A percentile compares a stretch with the other conserved stretches of the same genome.
Evolutionary conservation across 2,113 vertebrate genomes (phyloP).

Genomic region (Neopipo cinnamomea): DNA sequence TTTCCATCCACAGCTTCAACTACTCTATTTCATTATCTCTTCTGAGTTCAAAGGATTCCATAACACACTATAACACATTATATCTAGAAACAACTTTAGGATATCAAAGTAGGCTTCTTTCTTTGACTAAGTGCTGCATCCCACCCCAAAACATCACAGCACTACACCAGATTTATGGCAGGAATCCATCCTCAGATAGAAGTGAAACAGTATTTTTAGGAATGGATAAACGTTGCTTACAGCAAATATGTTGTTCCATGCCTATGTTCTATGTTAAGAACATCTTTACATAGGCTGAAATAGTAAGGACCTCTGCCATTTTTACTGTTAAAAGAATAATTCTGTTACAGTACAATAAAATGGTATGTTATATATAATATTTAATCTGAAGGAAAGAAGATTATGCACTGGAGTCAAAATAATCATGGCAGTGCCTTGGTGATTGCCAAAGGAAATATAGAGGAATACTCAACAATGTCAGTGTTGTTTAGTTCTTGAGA

Average conservation of each 20-base stretch:
- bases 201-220: not conserved
- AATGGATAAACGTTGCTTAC: not conserved
- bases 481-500: not conserved
- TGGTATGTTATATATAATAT: not conserved
- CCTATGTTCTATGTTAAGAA: not conserved
- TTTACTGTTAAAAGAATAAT: not conserved
- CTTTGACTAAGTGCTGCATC: not conserved
- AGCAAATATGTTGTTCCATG: not conserved
- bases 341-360: not conserved
- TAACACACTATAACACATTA: not conserved
- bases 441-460: not conserved
- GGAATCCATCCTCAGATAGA: not conserved
- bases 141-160: not conserved
- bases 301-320: not conserved
- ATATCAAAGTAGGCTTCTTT: not conserved
- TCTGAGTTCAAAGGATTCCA: not conserved
- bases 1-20: not conserved
- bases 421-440: not conserved
- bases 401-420: not conserved
- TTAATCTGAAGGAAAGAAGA: not conserved
- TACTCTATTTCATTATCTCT: not conserved
- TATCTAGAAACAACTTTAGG: not conserved
- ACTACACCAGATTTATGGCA: not conserved
- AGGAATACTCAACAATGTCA: not conserved
- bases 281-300: not conserved